phyloP scores from a whole-genome alignment of 1,140 invertebrate species.

The Aporrectodea caliginosa region DNA sequence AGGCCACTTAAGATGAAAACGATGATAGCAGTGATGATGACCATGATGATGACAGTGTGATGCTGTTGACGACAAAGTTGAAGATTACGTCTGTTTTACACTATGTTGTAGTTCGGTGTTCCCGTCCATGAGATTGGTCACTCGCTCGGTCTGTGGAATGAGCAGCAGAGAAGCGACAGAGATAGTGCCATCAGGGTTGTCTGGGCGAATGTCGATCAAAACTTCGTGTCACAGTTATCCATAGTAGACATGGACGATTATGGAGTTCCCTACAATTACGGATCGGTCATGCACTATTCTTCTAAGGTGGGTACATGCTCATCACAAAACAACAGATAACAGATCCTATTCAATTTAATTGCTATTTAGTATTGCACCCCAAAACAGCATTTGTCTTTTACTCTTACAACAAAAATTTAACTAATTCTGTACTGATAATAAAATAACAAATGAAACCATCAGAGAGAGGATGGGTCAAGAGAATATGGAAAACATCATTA shows the following conservation, averaged over 20 bases:
- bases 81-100: background rate
- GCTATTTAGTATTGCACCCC: background rate
- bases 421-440: too few species aligned
- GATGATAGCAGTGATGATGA: background rate
- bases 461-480: too few species aligned
- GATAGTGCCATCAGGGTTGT: slow-evolving; percentile 41
- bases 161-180: slow-evolving; percentile 52
- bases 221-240: slow-evolving; percentile 29
- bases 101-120: slow-evolving; percentile 16
- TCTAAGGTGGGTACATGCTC: slow-evolving; percentile 18
- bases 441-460: too few species aligned
- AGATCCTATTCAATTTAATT: background rate
- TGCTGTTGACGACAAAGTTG: background rate
- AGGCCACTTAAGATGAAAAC: background rate
- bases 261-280: slow-evolving; percentile 36
- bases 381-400: too few species aligned
- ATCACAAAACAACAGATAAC: background rate
- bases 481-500: too few species aligned
- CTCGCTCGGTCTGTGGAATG: slow-evolving; percentile 53
- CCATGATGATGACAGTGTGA: background rate
- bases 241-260: slow-evolving; percentile 12
- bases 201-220: slow-evolving; percentile 58
- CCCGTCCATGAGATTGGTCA: slow-evolving; percentile 57
- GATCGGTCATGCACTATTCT: slow-evolving; percentile 41
- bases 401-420: too few species aligned